Base-by-base conservation (phyloP, 2,888 invertebrate genomes). In the Syrphus vitripennis region DNA sequence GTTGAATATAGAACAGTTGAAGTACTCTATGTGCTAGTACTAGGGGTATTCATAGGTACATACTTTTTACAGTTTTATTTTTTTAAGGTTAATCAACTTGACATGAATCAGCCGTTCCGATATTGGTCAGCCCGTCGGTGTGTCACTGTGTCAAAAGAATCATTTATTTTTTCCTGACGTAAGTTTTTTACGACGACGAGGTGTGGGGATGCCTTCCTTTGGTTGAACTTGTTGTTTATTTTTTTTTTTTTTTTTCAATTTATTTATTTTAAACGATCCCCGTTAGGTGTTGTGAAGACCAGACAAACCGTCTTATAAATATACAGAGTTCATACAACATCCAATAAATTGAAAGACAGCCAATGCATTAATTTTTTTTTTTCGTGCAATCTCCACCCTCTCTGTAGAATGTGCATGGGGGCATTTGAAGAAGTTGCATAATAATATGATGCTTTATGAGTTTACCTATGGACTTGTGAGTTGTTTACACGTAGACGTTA, bases 71-170 rank as follows among this genome's bases (percentile, higher is more conserved):
- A 77, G 55, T 71, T 57, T 65, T 34, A n/a, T 42, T 78, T 61
- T 77, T 72, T 53, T 59, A 61, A 63, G 83, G 83, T 83, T 83
- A 83, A 83, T 69, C 83, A 83, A 78, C 83, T 78, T 83, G 83
- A 83, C 77, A 77, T 77, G 71, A 67, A 63, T 71, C 63, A 65
- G 45, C 29, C 65, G 65, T 10, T 40, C 14, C 24, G 14, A 29
- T 55, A 55, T 55, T 55, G 71, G 40, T 50, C 26, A 24, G 37
- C n/a, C n/a, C n/a, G n/a, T 69, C 40, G 72, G 67, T 78, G 78
- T 82, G 77, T 83, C 83, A 83, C 72, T 78, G 61, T 72, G 83
- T 19, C 83, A 72, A 63, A 65, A 48, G 74, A 67, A 63, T 42
- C 45, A n/a, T 45, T 45, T 53, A 50, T 70, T 69, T 53, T 19